Evolutionary conservation across 2,797 vertebrate species (phyloP).

Genomic region (Alcedo atthis): DNA sequence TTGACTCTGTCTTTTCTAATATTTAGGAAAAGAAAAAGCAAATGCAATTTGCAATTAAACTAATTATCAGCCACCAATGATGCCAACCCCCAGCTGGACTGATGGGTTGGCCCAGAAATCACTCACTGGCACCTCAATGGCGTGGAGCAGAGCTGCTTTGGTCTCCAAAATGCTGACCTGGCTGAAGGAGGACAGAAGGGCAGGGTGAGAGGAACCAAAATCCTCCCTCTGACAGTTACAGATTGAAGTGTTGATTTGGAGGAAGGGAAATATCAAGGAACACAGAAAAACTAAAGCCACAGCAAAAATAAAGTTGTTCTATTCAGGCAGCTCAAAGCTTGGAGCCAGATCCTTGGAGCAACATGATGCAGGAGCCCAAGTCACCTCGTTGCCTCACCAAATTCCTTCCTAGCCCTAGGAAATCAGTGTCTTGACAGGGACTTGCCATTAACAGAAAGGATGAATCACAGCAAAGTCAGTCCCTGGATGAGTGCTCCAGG

Average conservation of each 20-base stretch:
- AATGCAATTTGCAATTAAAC: background rate
- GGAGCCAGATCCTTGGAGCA: background rate
- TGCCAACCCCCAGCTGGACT: background rate
- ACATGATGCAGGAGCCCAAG: fast-evolving
- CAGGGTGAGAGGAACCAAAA: background rate
- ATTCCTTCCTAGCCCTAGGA: background rate
- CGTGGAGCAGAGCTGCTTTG: background rate
- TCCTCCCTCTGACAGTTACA: background rate
- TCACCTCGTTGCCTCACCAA: fast-evolving
- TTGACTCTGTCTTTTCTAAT: background rate
- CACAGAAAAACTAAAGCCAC: background rate
- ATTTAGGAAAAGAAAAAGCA: background rate
- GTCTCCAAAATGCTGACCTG: background rate
- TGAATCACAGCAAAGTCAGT: background rate
- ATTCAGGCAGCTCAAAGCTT: background rate
- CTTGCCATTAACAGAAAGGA: background rate
- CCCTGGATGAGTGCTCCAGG: background rate
- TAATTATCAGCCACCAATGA: background rate
- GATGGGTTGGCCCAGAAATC: background rate
- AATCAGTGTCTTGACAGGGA: background rate
- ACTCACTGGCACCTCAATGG: background rate
- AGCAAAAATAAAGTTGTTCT: background rate
- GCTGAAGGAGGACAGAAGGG: background rate
- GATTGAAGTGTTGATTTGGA: background rate
- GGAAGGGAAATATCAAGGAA: background rate